A percentile compares a stretch with the other conserved stretches of the same genome.
Conservation (phyloP, 2,888 invertebrate species). For the Drosophila greeni region DNA sequence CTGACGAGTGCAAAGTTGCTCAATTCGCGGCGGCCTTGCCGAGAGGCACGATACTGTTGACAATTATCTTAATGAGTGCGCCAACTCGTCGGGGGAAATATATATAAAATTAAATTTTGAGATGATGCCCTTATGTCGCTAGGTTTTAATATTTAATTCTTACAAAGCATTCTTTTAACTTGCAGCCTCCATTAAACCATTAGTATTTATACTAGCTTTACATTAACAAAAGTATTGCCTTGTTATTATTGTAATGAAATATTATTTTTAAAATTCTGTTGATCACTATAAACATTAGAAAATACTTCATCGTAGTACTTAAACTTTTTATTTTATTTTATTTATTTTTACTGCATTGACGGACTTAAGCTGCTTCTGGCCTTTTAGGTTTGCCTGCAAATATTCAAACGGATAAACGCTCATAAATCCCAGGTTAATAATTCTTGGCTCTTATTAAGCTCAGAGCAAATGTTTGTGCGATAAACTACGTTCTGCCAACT, state of each 20-base stretch:
- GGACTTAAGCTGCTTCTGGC: background rate
- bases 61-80: slow-evolving; percentile 40
- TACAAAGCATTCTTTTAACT: background rate
- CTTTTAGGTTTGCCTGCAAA: background rate
- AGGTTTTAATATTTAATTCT: background rate
- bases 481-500: slow-evolving; percentile 12
- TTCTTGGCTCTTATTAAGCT: slow-evolving; percentile 15
- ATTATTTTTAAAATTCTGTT: too few relatives aligned
- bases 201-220: background rate
- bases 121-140: background rate
- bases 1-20: slow-evolving; percentile 31
- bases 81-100: background rate
- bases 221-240: background rate
- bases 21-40: slow-evolving; percentile 30
- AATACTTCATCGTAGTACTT: too few relatives aligned
- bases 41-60: slow-evolving; percentile 17
- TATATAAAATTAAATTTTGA: background rate
- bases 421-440: slow-evolving; percentile 12
- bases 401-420: slow-evolving; percentile 1
- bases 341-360: background rate
- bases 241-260: too few relatives aligned
- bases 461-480: slow-evolving; percentile 10
- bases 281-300: too few relatives aligned
- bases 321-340: too few relatives aligned
- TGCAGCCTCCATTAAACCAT: background rate